These are phyloP conservation scores for Amphipoea oculea DNA, from an alignment of 2,888 invertebrate genomes.

Conservation along the genomic window DNA sequence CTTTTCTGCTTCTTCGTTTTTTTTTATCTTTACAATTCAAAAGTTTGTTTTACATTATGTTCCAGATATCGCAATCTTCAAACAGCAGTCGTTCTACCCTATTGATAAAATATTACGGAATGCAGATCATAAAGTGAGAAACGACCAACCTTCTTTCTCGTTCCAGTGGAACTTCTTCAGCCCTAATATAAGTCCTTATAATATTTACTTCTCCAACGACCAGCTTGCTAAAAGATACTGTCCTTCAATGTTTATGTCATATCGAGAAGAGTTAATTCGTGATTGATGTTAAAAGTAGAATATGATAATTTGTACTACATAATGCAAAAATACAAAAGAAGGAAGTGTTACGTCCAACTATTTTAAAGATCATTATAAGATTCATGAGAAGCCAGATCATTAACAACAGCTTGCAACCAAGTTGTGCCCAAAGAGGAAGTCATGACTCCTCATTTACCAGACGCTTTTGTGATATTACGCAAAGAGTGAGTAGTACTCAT, in stretches of 20 bases:
- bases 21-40: not conserved
- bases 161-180: conserved; percentile 27
- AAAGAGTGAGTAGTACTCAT: not conserved
- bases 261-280: conserved; percentile 9
- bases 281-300: not conserved
- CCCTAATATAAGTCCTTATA: not conserved
- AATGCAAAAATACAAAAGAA: not conserved
- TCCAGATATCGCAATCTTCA: conserved; percentile 36
- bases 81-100: conserved; percentile 18
- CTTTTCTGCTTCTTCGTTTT: not conserved
- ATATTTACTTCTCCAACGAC: not conserved
- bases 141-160: conserved; percentile 20
- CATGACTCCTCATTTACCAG: not conserved
- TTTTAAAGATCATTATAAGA: not conserved
- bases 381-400: not conserved
- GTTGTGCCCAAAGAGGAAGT: not conserved
- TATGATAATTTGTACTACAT: not conserved
- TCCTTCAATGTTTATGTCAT: conserved; percentile 30
- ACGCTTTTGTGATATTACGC: not conserved
- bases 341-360: not conserved
- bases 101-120: conserved; percentile 26
- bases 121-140: not conserved
- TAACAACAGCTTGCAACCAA: not conserved
- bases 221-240: conserved; percentile 32
- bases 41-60: not conserved